Percentiles rank a stretch among this genome's conserved stretches.
phyloP scores from a whole-genome alignment of 2,113 vertebrate species.

The Meles meles region DNA sequence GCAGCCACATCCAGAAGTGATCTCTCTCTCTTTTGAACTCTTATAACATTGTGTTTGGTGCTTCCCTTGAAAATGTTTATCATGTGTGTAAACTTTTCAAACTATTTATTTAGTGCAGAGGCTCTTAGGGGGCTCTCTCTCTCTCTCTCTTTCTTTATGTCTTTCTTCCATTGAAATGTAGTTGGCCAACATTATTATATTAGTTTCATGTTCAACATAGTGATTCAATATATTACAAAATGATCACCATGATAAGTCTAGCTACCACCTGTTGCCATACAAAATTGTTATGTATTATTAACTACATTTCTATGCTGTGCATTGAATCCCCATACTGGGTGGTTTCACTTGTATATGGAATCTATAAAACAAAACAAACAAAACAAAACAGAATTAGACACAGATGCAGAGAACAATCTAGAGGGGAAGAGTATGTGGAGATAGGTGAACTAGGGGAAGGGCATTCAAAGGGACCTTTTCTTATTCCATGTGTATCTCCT shows the following conservation, averaged over 20 bases:
- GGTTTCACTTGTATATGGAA: background rate
- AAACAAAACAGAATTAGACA: background rate
- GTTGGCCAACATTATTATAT: background rate
- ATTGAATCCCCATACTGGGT: background rate
- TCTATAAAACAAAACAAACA: background rate
- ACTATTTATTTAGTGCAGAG: background rate
- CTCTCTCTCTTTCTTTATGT: background rate
- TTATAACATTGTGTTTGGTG: no score
- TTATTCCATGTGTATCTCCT: background rate
- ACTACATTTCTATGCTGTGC: background rate
- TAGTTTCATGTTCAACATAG: background rate
- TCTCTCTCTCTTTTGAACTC: background rate
- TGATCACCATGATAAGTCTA: background rate
- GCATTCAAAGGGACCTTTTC: background rate
- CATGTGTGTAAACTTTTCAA: background rate
- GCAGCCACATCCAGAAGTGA: no score
- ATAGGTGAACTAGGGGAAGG: background rate
- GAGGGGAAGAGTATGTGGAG: background rate
- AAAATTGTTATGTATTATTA: background rate
- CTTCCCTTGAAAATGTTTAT: background rate
- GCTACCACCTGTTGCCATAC: background rate
- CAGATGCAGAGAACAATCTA: background rate
- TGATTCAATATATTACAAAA: background rate
- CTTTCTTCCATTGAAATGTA: background rate
- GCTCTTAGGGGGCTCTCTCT: no score